These are phyloP conservation scores for Phaetusa simplex DNA, from an alignment of 2,113 vertebrate genomes.

Conservation along the genomic window DNA sequence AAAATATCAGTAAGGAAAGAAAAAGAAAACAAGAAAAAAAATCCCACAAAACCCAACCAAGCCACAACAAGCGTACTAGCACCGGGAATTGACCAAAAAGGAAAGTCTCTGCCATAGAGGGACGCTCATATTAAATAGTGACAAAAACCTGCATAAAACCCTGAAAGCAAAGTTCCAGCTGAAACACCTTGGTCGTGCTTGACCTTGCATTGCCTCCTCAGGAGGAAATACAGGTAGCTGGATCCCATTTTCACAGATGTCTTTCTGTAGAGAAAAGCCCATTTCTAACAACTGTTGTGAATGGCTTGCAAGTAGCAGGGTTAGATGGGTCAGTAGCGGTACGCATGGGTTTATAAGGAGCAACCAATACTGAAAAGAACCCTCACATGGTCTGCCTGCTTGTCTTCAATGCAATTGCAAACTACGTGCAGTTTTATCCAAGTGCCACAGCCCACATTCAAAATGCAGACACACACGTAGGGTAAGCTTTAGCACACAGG, in stretches of 20 bases:
- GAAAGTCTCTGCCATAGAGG: neutral
- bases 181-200: neutral
- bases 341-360: neutral
- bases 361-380: neutral
- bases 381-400: neutral
- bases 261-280: neutral
- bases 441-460: neutral
- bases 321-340: neutral
- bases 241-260: neutral
- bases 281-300: neutral
- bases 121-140: neutral
- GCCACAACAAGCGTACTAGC: neutral
- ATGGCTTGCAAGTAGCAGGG: neutral
- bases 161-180: neutral
- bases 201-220: neutral
- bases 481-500: neutral
- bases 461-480: neutral
- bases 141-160: neutral
- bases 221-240: neutral
- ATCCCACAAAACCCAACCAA: neutral
- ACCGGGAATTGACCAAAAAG: neutral
- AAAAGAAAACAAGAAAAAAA: neutral
- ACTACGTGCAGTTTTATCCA: neutral
- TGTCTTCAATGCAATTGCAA: neutral
- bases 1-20: neutral